These are phyloP conservation scores for Ptilodon capucinus DNA, from an alignment of 2,888 invertebrate species.

Conservation along the genomic window DNA sequence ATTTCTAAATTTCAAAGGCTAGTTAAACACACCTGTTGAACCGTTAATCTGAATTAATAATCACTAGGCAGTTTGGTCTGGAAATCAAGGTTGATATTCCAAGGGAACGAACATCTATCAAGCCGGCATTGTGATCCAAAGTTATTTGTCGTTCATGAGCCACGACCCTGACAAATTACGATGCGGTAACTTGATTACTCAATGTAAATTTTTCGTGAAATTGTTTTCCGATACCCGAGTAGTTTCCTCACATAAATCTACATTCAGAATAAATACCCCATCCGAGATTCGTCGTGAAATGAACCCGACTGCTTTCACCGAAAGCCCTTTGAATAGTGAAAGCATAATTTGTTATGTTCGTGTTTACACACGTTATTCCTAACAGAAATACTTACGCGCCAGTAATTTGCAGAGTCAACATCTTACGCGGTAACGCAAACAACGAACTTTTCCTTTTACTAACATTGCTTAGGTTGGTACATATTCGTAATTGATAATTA, in stretches of 20 bases:
- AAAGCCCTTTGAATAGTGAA: conserved; percentile 42
- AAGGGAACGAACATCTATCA: conserved; percentile 22
- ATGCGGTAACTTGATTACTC: conserved; percentile 35
- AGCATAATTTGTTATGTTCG: conserved; percentile 33
- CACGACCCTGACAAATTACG: conserved; percentile 33
- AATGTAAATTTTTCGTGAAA: conserved; percentile 40
- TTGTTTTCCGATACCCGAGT: conserved; percentile 34
- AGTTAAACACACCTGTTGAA: conserved; percentile 38
- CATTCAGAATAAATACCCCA: conserved; percentile 11
- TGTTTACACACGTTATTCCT: conserved; percentile 21
- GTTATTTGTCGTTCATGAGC: conserved; percentile 35
- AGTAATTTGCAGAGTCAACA: conserved; percentile 48
- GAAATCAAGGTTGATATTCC: conserved; percentile 7
- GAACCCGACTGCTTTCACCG: conserved; percentile 34
- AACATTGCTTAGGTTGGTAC: not conserved
- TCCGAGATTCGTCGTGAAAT: conserved; percentile 20
- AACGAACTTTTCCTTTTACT: conserved; percentile 32
- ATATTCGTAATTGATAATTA: not conserved
- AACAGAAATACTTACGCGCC: conserved; percentile 13
- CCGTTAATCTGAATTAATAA: conserved; percentile 30
- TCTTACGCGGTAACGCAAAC: conserved; percentile 34
- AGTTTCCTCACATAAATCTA: conserved; percentile 24
- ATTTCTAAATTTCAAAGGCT: conserved; percentile 29
- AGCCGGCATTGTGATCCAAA: conserved; percentile 32
- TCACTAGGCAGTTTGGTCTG: conserved; percentile 17